Percentiles rank a stretch among this genome's conserved stretches.
Evolutionary conservation across 2,888 invertebrate species (phyloP).

Genomic region (Drosophila pseudotakahashii): DNA sequence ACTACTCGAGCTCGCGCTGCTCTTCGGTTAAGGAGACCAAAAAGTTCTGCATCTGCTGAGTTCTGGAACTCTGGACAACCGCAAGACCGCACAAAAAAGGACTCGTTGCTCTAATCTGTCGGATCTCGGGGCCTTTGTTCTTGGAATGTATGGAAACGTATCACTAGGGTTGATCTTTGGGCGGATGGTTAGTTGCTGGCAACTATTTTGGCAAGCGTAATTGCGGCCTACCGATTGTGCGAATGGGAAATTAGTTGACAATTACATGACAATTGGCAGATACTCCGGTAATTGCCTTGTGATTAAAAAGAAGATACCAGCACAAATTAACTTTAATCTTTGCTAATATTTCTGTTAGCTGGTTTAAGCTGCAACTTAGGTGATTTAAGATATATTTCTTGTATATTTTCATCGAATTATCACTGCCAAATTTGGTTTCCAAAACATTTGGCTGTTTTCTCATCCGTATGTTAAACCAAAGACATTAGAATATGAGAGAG

Average conservation of each 20-base stretch:
- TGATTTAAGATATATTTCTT: neutral
- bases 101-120: constrained; percentile 40
- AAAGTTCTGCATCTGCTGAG: constrained; percentile 66
- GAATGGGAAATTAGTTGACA: constrained; percentile 66
- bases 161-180: constrained; percentile 51
- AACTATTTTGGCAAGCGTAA: constrained; percentile 40
- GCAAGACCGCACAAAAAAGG: constrained; percentile 25
- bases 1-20: constrained; percentile 58
- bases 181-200: constrained; percentile 13
- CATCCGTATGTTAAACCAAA: too few relatives aligned
- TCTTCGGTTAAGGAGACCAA: constrained; percentile 64
- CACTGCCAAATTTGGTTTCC: neutral
- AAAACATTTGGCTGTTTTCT: neutral
- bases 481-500: too few relatives aligned
- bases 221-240: constrained; percentile 37
- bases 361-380: neutral
- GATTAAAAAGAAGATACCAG: neutral
- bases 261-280: constrained; percentile 59
- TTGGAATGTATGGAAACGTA: constrained; percentile 8
- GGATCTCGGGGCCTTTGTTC: constrained; percentile 51
- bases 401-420: neutral
- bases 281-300: constrained; percentile 33
- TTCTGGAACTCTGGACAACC: constrained; percentile 7
- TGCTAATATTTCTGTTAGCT: neutral
- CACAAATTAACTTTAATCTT: constrained; percentile 7